phyloP scores from a whole-genome alignment of 2,113 vertebrate species.

The Hemichromis elongatus region DNA sequence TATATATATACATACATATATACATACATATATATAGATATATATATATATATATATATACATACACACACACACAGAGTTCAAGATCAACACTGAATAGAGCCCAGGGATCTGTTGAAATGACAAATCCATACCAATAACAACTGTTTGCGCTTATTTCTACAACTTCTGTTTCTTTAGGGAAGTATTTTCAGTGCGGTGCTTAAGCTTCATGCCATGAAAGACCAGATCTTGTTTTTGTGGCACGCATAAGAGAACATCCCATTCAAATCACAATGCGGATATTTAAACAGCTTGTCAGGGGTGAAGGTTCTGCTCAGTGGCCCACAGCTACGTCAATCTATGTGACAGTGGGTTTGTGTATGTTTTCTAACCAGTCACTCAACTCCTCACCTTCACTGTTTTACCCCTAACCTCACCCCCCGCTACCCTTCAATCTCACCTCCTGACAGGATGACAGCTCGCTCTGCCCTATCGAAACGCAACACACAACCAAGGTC shows the following conservation, averaged over 20 bases:
- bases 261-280: constrained; percentile 21
- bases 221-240: constrained; percentile 17
- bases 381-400: constrained; percentile 33
- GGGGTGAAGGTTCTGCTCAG: constrained; percentile 69
- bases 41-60: neutral
- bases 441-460: constrained; percentile 78
- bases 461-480: constrained; percentile 42
- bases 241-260: constrained; percentile 33
- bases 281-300: constrained; percentile 60
- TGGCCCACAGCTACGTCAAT: constrained; percentile 66
- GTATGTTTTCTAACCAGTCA: constrained; percentile 21
- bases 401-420: constrained; percentile 47
- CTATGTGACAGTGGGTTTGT: constrained; percentile 57
- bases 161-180: neutral
- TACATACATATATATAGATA: too few relatives aligned
- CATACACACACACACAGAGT: neutral
- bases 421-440: constrained; percentile 51
- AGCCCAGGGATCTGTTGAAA: neutral
- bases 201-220: neutral
- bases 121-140: neutral
- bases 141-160: neutral
- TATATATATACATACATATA: too few relatives aligned
- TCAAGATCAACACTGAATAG: neutral
- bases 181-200: neutral
- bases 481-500: constrained; percentile 33